phyloP scores from a whole-genome alignment of 1,140 invertebrate genomes.

The Caerostris extrusa region DNA sequence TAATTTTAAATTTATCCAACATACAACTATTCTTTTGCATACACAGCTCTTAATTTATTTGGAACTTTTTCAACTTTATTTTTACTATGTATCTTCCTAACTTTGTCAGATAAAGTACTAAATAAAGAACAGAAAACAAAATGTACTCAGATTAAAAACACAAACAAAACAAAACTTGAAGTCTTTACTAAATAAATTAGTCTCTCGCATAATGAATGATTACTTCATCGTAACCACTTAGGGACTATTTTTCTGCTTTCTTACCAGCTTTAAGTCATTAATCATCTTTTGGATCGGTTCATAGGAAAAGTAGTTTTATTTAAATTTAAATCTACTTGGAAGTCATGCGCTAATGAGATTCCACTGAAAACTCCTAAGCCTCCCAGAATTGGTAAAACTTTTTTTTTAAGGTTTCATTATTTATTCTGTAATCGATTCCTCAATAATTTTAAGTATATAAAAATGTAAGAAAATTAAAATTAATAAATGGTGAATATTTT shows the following conservation, averaged over 20 bases:
- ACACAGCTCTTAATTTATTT: not conserved
- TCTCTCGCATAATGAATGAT: conserved; percentile 22
- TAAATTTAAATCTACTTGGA: conserved; percentile 34
- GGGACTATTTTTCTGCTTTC: conserved; percentile 40
- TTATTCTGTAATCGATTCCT: not conserved
- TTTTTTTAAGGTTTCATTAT: not conserved
- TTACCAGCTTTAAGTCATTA: conserved; percentile 42
- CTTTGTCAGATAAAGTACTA: not conserved
- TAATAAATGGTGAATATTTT: too few relatives aligned
- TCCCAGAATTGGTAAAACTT: not conserved
- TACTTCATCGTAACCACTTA: not conserved
- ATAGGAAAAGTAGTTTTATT: conserved; percentile 37
- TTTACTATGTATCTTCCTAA: not conserved
- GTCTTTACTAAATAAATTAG: conserved; percentile 24
- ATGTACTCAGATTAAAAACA: not conserved
- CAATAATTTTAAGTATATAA: not conserved
- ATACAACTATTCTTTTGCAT: not conserved
- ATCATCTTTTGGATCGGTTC: conserved; percentile 40
- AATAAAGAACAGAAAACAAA: not conserved
- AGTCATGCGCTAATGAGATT: conserved; percentile 19
- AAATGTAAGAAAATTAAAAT: too few relatives aligned
- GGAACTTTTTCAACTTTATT: not conserved
- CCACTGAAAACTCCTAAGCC: conserved; percentile 2
- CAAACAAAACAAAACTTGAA: not conserved
- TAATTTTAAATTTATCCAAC: too few relatives aligned